phyloP scores from a whole-genome alignment of 1,140 invertebrate species.

The Galleria mellonella region DNA sequence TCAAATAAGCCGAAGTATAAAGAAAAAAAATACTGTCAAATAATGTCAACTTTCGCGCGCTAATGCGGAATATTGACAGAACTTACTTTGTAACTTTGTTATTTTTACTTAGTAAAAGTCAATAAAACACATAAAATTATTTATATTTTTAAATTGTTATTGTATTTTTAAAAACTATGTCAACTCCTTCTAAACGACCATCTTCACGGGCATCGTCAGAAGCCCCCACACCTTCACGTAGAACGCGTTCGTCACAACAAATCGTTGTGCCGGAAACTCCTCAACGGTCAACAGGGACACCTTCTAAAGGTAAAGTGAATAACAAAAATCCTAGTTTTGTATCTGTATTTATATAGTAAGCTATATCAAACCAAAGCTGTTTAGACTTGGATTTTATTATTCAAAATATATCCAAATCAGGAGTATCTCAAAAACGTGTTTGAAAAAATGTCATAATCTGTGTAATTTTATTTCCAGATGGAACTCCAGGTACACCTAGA shows the following conservation, averaged over 20 bases:
- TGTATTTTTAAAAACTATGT: constrained; percentile 31
- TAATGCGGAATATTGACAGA: no score
- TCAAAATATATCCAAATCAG: no score
- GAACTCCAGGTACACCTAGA: constrained; percentile 37
- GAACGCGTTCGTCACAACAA: constrained; percentile 57
- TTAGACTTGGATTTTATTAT: no score
- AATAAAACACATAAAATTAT: not conserved
- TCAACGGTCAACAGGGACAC: constrained; percentile 50
- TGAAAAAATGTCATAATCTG: no score
- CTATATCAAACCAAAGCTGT: no score
- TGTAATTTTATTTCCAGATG: constrained; percentile 31
- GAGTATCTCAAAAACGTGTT: no score
- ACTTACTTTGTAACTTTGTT: not conserved
- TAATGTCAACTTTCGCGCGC: constrained; percentile 30
- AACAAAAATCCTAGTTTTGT: not conserved
- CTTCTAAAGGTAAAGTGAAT: constrained; percentile 43
- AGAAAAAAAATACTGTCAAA: no score
- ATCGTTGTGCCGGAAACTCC: constrained; percentile 62
- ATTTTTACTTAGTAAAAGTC: not conserved
- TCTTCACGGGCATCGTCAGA: constrained; percentile 56
- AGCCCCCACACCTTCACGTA: constrained; percentile 49
- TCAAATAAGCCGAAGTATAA: not conserved
- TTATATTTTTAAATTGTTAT: not conserved
- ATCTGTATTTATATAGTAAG: not conserved
- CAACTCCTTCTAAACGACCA: constrained; percentile 58